Conservation (phyloP, 2,113 vertebrate species). For the Alouatta palliata region DNA sequence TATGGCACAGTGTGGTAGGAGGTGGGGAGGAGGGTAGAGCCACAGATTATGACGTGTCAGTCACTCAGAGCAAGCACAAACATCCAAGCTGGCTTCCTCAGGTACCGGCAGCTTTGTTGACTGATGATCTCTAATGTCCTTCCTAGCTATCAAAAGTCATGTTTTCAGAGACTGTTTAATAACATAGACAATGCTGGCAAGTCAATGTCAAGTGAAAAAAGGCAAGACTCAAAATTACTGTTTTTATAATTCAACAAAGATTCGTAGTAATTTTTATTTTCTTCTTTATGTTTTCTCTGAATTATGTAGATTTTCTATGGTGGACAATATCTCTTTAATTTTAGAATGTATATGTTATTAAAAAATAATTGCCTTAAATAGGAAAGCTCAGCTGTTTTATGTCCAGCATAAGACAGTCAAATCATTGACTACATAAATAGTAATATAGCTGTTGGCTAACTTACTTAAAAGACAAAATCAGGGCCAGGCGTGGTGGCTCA, state of each 20-base stretch:
- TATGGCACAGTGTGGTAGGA: not conserved
- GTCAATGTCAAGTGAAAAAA: not conserved
- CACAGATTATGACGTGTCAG: not conserved
- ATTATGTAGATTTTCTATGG: not conserved
- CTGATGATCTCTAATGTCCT: fast-evolving
- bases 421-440: not conserved
- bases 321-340: not conserved
- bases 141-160: not conserved
- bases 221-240: not conserved
- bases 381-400: not conserved
- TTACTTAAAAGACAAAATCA: not conserved
- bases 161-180: not conserved
- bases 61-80: not conserved
- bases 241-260: slow-evolving; percentile 17
- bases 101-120: not conserved
- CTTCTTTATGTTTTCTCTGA: not conserved
- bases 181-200: not conserved
- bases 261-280: not conserved
- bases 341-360: not conserved
- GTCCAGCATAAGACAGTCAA: not conserved
- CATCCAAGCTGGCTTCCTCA: not conserved
- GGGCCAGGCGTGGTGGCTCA: too few relatives aligned
- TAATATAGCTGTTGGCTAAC: not conserved
- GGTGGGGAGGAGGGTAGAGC: not conserved
- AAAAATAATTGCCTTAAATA: not conserved